Conservation (phyloP, 2,888 invertebrate genomes). For the Rhopalosiphum nymphaeae region DNA sequence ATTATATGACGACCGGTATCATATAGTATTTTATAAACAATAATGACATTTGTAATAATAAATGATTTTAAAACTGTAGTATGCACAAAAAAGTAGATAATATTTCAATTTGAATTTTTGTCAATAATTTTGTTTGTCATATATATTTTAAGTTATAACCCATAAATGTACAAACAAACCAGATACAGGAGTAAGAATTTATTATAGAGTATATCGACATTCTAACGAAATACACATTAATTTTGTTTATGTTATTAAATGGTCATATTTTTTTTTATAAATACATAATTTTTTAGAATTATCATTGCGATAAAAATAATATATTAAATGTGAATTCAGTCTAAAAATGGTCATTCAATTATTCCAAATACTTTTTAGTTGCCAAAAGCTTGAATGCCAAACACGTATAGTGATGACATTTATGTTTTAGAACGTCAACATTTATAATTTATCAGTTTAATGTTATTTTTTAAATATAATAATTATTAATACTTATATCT, state of each 20-base stretch:
- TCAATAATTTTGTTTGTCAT: background rate
- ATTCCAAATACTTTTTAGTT: background rate
- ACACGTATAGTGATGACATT: background rate
- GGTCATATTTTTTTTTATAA: background rate
- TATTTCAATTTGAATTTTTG: background rate
- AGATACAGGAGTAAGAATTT: background rate
- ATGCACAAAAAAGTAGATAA: background rate
- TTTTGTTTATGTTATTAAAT: background rate
- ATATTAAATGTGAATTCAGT: background rate
- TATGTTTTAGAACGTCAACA: background rate
- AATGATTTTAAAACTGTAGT: background rate
- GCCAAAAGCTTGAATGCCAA: slow-evolving; percentile 2
- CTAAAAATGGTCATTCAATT: slow-evolving; percentile 21
- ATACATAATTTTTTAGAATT: background rate
- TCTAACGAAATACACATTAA: background rate
- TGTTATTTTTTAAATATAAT: background rate
- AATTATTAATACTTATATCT: background rate
- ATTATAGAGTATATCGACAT: background rate
- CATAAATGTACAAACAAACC: background rate
- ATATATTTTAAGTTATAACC: background rate
- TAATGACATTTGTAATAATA: background rate
- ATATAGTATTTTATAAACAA: background rate
- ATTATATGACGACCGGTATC: background rate
- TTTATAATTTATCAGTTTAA: background rate
- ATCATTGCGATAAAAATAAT: background rate